A percentile compares a stretch with the other conserved stretches of the same genome.
These are phyloP conservation scores for Echinops telfairi DNA, from an alignment of 2,113 vertebrate species.

Conservation along the genomic window DNA sequence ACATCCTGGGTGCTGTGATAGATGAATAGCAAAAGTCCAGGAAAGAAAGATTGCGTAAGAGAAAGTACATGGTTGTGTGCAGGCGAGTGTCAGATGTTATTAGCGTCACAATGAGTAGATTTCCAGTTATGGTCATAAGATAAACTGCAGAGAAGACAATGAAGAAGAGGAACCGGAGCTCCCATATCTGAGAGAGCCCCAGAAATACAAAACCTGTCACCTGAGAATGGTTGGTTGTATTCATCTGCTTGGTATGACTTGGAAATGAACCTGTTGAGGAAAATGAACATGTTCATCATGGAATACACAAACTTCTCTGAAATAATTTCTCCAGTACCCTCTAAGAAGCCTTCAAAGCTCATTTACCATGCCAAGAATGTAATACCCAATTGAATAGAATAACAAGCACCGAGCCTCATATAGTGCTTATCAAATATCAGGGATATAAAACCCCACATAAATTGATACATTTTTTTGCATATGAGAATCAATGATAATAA, in stretches of 20 bases:
- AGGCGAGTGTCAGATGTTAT: slow-evolving; percentile 68
- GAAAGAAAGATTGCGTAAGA: slow-evolving; percentile 70
- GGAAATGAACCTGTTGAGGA: slow-evolving; percentile 42
- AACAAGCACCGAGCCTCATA: neutral
- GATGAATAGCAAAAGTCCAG: slow-evolving; percentile 83
- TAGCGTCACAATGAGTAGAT: slow-evolving; percentile 79
- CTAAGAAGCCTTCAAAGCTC: neutral
- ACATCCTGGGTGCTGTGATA: slow-evolving; percentile 79
- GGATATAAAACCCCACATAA: neutral
- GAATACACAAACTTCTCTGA: neutral
- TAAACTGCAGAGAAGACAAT: slow-evolving; percentile 77
- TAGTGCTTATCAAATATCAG: neutral
- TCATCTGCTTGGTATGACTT: slow-evolving; percentile 48
- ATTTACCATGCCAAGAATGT: neutral
- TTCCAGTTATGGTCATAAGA: slow-evolving; percentile 75
- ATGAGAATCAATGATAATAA: neutral
- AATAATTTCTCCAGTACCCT: neutral
- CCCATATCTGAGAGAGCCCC: slow-evolving; percentile 74
- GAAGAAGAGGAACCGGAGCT: slow-evolving; percentile 72
- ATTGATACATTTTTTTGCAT: neutral
- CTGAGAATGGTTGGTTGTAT: slow-evolving; percentile 70
- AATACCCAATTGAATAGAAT: neutral
- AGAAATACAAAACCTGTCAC: slow-evolving; percentile 79
- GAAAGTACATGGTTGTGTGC: slow-evolving; percentile 84
- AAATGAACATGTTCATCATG: neutral